Conservation (phyloP, 37 sponge, comb jelly and placozoan species). For the Haliclona indistincta region DNA sequence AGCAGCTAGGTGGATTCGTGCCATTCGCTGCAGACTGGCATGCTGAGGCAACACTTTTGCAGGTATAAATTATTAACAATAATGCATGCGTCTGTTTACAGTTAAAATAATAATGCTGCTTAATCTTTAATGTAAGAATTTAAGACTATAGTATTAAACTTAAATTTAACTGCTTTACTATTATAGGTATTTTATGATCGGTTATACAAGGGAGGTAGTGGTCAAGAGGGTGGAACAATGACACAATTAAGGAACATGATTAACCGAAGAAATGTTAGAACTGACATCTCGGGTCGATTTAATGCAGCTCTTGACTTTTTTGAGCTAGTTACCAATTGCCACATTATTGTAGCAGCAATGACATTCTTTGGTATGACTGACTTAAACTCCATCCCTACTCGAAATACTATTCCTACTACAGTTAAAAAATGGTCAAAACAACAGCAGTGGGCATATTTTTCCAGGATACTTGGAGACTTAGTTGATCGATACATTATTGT, state of each 20-base stretch:
- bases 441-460: constrained; percentile 1
- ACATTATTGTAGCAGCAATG: constrained; percentile 37
- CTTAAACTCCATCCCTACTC: neutral
- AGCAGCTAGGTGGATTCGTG: constrained; percentile 4
- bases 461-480: neutral
- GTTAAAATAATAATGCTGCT: neutral
- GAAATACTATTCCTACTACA: neutral
- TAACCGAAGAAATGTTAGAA: constrained; percentile 23
- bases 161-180: too few species aligned
- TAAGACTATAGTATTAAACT: too few species aligned
- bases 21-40: constrained; percentile 20
- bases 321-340: constrained; percentile 6
- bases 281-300: constrained; percentile 1
- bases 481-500: constrained; percentile 27
- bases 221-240: constrained; percentile 22
- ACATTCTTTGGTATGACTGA: constrained; percentile 7
- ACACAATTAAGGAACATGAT: constrained; percentile 37
- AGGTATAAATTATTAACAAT: too few species aligned
- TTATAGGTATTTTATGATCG: too few species aligned
- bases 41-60: constrained; percentile 16
- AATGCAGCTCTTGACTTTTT: constrained; percentile 42
- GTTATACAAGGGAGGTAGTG: constrained; percentile 28
- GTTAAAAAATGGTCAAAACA: neutral
- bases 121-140: neutral
- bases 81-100: neutral